These are phyloP conservation scores for Acrobasis suavella DNA, from an alignment of 2,888 invertebrate genomes.

Conservation along the genomic window DNA sequence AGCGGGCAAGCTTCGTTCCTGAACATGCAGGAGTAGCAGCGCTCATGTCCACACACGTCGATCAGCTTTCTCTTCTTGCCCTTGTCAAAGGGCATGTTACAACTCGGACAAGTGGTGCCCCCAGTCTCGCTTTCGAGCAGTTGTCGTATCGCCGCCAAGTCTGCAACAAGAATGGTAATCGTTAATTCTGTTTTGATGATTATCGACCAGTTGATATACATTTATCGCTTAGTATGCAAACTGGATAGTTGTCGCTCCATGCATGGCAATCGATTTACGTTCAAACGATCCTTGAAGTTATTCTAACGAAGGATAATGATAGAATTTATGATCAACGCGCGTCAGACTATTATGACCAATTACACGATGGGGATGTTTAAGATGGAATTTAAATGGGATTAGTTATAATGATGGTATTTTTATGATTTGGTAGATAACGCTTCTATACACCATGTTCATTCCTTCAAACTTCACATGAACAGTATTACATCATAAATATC, in stretches of 20 bases:
- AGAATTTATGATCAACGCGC: constrained; percentile 42
- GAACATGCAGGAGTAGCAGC: constrained; percentile 97
- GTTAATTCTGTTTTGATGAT: constrained; percentile 39
- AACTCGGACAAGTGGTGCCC: constrained; percentile 89
- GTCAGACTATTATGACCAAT: constrained; percentile 51
- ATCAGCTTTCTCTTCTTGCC: constrained; percentile 97
- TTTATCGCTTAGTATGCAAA: constrained; percentile 44
- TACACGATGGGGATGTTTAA: constrained; percentile 46
- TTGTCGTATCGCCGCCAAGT: constrained; percentile 91
- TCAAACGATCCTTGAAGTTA: constrained; percentile 61
- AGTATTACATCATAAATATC: constrained; percentile 36
- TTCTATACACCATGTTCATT: constrained; percentile 6
- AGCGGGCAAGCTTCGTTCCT: constrained; percentile 95
- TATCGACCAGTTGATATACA: constrained; percentile 31
- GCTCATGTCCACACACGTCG: constrained; percentile 97
- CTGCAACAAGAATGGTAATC: constrained; percentile 78
- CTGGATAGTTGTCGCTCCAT: constrained; percentile 41
- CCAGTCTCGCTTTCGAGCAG: constrained; percentile 89
- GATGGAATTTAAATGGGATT: constrained; percentile 50
- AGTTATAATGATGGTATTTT: constrained; percentile 36
- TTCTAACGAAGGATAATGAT: constrained; percentile 52
- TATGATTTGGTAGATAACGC: constrained; percentile 29
- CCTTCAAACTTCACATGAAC: constrained; percentile 10
- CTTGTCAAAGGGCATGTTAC: constrained; percentile 97
- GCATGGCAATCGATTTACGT: constrained; percentile 58